phyloP scores from a whole-genome alignment of 2,888 invertebrate species.

The Galerucella calmariensis region DNA sequence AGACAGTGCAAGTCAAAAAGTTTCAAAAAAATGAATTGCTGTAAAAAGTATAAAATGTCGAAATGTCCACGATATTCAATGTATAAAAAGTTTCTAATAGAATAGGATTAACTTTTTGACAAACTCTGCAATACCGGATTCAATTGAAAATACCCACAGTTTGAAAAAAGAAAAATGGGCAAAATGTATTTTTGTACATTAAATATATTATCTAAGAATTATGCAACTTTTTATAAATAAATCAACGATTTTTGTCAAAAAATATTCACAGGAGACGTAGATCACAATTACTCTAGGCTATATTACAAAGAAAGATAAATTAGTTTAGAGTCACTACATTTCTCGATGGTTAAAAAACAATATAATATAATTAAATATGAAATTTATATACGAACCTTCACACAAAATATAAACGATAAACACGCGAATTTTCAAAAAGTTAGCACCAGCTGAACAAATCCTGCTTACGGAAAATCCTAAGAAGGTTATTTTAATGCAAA shows the following conservation, averaged over 20 bases:
- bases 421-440: not conserved
- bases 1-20: slow-evolving; percentile 9
- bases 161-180: slow-evolving; percentile 21
- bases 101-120: not conserved
- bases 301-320: slow-evolving; percentile 42
- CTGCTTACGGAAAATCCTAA: too few relatives aligned
- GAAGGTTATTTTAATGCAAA: too few relatives aligned
- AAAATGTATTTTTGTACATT: slow-evolving; percentile 37
- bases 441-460: not conserved
- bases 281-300: slow-evolving; percentile 45
- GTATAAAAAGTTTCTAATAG: not conserved
- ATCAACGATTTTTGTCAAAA: slow-evolving; percentile 48
- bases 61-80: not conserved
- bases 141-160: not conserved
- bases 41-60: slow-evolving; percentile 7
- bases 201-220: slow-evolving; percentile 38
- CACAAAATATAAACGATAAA: not conserved
- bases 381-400: not conserved
- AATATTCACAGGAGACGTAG: slow-evolving; percentile 44
- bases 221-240: slow-evolving; percentile 48
- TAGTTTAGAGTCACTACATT: slow-evolving; percentile 44
- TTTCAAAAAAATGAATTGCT: not conserved
- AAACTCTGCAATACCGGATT: not conserved
- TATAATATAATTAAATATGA: slow-evolving; percentile 5
- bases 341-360: slow-evolving; percentile 32